A percentile compares a stretch with the other conserved stretches of the same genome.
phyloP scores from a whole-genome alignment of 1,140 invertebrate species.

The Meloidogyne exigua region DNA sequence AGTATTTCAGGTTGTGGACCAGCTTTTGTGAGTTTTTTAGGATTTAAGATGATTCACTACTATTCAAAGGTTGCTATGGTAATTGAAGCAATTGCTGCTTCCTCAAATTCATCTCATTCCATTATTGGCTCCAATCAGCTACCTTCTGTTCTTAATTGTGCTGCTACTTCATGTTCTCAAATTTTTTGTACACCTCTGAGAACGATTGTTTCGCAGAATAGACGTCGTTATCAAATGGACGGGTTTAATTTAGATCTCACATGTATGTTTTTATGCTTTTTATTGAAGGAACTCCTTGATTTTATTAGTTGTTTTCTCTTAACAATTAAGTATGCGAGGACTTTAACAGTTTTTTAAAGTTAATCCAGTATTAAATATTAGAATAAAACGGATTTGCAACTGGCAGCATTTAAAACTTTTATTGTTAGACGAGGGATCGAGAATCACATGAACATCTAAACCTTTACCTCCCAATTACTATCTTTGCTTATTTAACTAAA shows the following conservation, averaged over 20 bases:
- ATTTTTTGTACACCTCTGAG: slow-evolving; percentile 42
- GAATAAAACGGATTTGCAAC: too few species aligned
- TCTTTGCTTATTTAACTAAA: slow-evolving; percentile 9
- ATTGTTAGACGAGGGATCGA: too few species aligned
- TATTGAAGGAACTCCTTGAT: too few species aligned
- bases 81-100: slow-evolving; percentile 39
- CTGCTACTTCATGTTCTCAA: slow-evolving; percentile 37
- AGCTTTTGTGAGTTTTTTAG: slow-evolving; percentile 38
- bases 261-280: slow-evolving; percentile 30
- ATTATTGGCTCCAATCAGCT: slow-evolving; percentile 8
- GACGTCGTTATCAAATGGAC: slow-evolving; percentile 43
- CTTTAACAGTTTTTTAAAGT: too few species aligned
- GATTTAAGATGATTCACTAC: neutral
- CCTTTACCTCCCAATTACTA: too few species aligned
- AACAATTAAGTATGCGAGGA: too few species aligned
- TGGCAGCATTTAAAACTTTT: too few species aligned
- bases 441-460: too few species aligned
- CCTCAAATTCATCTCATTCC: slow-evolving; percentile 5
- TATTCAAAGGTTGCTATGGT: slow-evolving; percentile 31
- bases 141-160: slow-evolving; percentile 32
- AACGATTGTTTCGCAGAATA: slow-evolving; percentile 54
- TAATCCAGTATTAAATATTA: too few species aligned
- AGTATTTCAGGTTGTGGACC: slow-evolving; percentile 39
- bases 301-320: neutral
- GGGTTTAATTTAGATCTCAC: slow-evolving; percentile 55